Conservation (phyloP, 1,140 invertebrate species). For the Himalopsyche phryganea region DNA sequence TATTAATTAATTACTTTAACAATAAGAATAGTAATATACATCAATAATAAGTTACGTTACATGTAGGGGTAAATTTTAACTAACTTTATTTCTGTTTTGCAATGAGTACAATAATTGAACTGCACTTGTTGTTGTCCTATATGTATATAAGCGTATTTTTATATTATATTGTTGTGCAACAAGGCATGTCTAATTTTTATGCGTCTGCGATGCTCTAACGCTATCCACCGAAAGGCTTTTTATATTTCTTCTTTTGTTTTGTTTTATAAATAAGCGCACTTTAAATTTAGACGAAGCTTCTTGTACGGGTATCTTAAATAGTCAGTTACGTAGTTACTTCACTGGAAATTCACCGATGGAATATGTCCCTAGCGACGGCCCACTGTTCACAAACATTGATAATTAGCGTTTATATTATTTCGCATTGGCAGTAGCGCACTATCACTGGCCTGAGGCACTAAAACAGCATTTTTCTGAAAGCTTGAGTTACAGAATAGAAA, state of each 20-base stretch:
- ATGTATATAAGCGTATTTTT: constrained; percentile 31
- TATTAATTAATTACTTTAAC: too few species aligned
- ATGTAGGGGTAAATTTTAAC: constrained; percentile 9
- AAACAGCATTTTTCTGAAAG: too few species aligned
- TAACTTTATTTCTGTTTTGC: constrained; percentile 15
- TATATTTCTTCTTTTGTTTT: neutral
- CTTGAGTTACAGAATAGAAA: too few species aligned
- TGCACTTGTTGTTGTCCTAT: constrained; percentile 18
- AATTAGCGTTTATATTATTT: too few species aligned
- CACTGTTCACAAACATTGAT: too few species aligned
- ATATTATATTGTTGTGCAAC: constrained; percentile 14
- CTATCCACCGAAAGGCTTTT: neutral
- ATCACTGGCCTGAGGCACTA: too few species aligned
- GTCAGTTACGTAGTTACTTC: too few species aligned
- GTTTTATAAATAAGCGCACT: constrained; percentile 8
- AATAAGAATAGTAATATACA: constrained; percentile 24
- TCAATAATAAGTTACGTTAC: constrained; percentile 25
- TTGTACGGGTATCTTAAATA: too few species aligned
- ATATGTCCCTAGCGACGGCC: too few species aligned
- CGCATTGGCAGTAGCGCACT: too few species aligned
- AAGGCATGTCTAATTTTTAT: constrained; percentile 7
- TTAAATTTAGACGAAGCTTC: neutral
- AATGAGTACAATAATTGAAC: constrained; percentile 19
- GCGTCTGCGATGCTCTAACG: neutral
- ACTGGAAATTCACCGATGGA: too few species aligned